Evolutionary conservation across 1,140 invertebrate species (phyloP), one percentile per base, ranked within the genome.

Genomic region (Bathynomus jamesi): DNA sequence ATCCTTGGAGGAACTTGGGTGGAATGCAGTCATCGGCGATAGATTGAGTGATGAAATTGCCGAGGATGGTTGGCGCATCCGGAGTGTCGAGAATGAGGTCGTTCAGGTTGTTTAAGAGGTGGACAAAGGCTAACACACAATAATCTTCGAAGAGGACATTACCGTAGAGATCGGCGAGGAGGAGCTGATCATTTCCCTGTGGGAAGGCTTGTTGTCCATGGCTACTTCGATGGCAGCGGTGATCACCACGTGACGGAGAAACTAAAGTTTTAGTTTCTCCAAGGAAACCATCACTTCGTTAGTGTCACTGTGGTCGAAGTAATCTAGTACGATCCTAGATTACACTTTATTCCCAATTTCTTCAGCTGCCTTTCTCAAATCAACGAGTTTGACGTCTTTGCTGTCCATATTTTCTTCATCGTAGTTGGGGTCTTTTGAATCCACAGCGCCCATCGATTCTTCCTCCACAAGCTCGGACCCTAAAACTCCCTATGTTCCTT

Each of bases 21-120:
- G 93, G 91, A 74, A 96, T 85, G 81, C 93, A 95, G 83, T 95
- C 93, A 82, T 96, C 94, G 68, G 94, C 94, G 27, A 96, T 89
- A 76, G 91, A 91, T 40, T 94, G 87, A 21, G 94, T 93, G 78
- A 95, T 89, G 81, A 95, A 96, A 83, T 94, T 94, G 75, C 90
- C 93, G 67, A 95, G 81, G 72, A 94, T 85, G 4, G 87, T 86
- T 0, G 91, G 86, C 24, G 93, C 93, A 79, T 94, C 91, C 3
- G 94, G 94, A 29, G 91, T 91, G 83, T 96, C 94, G 80, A 96
- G 84, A 29, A 91, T 88, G 71, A 95, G 85, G 82, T 96, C 94
- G 61, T 88, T 86, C 10, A 96, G 81, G 82, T 90, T 91, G 29
- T 85, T 85, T 64, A 96, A 82, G 8, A 96, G 83, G 60, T 86